Conservation (phyloP, 2,797 vertebrate species). For the Choloepus didactylus region DNA sequence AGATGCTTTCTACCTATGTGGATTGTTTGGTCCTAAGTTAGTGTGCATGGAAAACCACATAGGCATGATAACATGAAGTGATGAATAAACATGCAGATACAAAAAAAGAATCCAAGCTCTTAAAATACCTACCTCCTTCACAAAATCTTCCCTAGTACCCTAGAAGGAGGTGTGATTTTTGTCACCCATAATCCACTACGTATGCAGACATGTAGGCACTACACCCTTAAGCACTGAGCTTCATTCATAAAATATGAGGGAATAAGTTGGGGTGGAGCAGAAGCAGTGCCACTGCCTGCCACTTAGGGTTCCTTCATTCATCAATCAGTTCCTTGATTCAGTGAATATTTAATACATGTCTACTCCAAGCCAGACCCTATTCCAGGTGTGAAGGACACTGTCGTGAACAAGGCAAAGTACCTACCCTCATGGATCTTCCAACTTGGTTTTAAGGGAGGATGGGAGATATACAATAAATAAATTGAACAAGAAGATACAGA, state of each 20-base stretch:
- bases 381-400: not conserved
- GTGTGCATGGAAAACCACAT: slow-evolving; percentile 14
- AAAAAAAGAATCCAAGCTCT: slow-evolving; percentile 1
- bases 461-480: not conserved
- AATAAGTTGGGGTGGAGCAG: not conserved
- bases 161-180: not conserved
- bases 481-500: not conserved
- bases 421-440: not conserved
- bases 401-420: not conserved
- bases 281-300: not conserved
- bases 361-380: not conserved
- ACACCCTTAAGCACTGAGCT: not conserved
- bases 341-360: not conserved
- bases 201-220: not conserved
- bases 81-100: slow-evolving; percentile 29
- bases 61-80: not conserved
- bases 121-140: not conserved
- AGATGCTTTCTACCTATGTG: not conserved
- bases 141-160: not conserved
- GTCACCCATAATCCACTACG: not conserved
- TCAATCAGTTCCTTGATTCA: not conserved
- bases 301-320: not conserved
- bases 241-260: not conserved
- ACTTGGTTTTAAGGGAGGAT: not conserved
- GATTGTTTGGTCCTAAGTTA: slow-evolving; percentile 32